A percentile compares a stretch with the other conserved stretches of the same genome.
Evolutionary conservation across 2,113 vertebrate genomes (phyloP).

Genomic region (Pionites leucogaster): DNA sequence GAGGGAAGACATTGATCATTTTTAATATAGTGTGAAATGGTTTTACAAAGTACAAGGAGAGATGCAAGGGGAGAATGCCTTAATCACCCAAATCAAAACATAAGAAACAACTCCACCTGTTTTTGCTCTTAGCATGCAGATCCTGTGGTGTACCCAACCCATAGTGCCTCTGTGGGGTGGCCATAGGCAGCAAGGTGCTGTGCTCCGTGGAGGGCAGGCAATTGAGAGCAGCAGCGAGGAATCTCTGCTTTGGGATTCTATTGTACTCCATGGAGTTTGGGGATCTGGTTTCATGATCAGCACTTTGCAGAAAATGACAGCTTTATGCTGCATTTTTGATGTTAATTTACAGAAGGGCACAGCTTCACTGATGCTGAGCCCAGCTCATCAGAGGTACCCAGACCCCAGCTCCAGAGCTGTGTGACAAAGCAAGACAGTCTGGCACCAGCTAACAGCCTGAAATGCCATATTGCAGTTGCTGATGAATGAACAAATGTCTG

Average conservation of each 20-base stretch:
- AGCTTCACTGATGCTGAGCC: neutral
- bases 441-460: neutral
- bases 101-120: neutral
- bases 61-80: neutral
- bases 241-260: neutral
- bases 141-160: neutral
- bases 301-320: neutral
- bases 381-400: accelerated
- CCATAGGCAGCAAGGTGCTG: accelerated
- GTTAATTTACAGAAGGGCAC: neutral
- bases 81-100: neutral
- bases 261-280: neutral
- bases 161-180: neutral
- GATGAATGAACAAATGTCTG: neutral
- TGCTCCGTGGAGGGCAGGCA: neutral
- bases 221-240: neutral
- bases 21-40: neutral
- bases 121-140: neutral
- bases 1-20: neutral
- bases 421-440: neutral
- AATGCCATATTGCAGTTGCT: neutral
- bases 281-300: neutral
- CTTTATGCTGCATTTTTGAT: neutral
- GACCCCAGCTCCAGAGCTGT: accelerated
- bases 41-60: neutral